Conservation (phyloP, 64 coral and sea anemone species). For the Anthopleura sola region DNA sequence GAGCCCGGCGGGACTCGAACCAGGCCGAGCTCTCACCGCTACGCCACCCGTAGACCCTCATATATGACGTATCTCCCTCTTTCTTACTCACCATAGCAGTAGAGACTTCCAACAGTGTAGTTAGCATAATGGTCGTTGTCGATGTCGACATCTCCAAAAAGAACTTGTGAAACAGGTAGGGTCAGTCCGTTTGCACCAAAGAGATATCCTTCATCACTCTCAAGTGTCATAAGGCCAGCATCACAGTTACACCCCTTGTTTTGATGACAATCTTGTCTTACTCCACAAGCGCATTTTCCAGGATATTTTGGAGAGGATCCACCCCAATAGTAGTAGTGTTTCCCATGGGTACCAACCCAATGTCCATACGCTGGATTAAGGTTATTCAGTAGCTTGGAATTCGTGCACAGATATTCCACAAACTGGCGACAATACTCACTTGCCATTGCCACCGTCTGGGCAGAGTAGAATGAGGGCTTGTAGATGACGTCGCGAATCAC, state of each 20-base stretch:
- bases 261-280: conserved; percentile 33
- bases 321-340: conserved; percentile 75
- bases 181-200: conserved; percentile 36
- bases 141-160: conserved; percentile 50
- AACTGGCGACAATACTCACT: conserved; percentile 65
- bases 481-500: conserved; percentile 69
- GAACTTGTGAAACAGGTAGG: conserved; percentile 68
- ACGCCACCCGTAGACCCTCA: too few species aligned
- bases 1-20: too few species aligned
- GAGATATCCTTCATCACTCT: conserved; percentile 52
- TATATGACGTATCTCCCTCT: too few species aligned
- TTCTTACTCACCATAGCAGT: conserved; percentile 55
- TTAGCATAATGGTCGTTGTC: conserved; percentile 40
- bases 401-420: conserved; percentile 72
- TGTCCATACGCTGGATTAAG: conserved; percentile 40
- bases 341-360: conserved; percentile 58
- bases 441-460: conserved; percentile 66
- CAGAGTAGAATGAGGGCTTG: conserved; percentile 29
- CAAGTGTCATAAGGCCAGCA: conserved; percentile 24
- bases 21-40: too few species aligned
- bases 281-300: conserved; percentile 62
- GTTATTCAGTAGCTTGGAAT: conserved; percentile 50
- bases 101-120: conserved; percentile 70
- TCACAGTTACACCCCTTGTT: conserved; percentile 85
- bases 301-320: conserved; percentile 34